Conservation (phyloP, 2,888 invertebrate genomes). For the Acheta domesticus region DNA sequence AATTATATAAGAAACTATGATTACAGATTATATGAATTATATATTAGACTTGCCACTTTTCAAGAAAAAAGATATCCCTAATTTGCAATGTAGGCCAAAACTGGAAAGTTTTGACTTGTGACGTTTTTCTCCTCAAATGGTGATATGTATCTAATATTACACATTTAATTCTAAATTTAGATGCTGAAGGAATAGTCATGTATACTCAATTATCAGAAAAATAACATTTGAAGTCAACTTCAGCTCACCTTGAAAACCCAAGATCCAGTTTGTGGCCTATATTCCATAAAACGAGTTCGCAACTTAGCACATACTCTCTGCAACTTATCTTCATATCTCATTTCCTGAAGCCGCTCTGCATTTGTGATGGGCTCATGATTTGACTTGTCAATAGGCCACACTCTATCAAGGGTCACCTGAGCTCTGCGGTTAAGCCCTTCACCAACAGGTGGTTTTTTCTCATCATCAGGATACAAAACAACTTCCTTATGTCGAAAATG, state of each 20-base stretch:
- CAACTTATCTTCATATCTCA: constrained; percentile 83
- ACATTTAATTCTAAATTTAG: too few species aligned
- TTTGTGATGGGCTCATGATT: constrained; percentile 75
- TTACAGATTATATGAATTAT: background rate
- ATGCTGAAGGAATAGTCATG: too few species aligned
- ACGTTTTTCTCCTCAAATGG: too few species aligned
- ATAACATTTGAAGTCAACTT: background rate
- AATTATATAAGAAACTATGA: background rate
- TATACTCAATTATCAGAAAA: too few species aligned
- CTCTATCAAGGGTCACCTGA: constrained; percentile 86
- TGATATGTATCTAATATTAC: too few species aligned
- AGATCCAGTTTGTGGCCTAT: constrained; percentile 90
- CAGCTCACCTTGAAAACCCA: constrained; percentile 85
- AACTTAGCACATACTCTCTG: constrained; percentile 81
- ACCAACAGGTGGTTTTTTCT: constrained; percentile 82
- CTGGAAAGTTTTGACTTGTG: too few species aligned
- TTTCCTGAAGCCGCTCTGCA: constrained; percentile 67
- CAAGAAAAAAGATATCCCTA: background rate
- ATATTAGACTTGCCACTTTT: background rate
- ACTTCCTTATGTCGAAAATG: constrained; percentile 93
- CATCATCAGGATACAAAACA: constrained; percentile 88
- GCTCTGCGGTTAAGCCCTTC: constrained; percentile 85
- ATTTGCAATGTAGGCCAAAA: too few species aligned
- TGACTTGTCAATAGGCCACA: constrained; percentile 90
- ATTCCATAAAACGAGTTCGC: constrained; percentile 89